These are phyloP conservation scores for Coluber constrictor DNA, from an alignment of 2,797 vertebrate genomes.

Conservation along the genomic window DNA sequence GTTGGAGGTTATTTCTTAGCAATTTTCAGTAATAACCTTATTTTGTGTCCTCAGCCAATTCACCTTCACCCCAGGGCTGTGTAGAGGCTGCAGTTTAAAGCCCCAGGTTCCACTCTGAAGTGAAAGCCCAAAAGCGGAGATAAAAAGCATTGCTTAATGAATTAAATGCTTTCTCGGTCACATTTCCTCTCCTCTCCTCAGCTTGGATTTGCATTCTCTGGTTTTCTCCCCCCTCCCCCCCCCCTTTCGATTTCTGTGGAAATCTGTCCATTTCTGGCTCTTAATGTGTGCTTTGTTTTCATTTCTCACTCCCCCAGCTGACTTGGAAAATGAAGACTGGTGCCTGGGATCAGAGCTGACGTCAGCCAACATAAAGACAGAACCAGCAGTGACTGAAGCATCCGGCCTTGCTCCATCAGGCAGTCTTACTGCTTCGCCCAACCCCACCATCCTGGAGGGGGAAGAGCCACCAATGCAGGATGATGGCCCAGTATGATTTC, in stretches of 20 bases:
- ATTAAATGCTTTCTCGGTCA: slow-evolving; percentile 53
- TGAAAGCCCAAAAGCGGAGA: slow-evolving; percentile 35
- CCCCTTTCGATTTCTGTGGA: slow-evolving; percentile 39
- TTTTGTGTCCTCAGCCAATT: slow-evolving; percentile 8
- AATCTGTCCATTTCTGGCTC: neutral
- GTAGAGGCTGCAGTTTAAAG: slow-evolving; percentile 37
- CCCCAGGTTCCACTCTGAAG: slow-evolving; percentile 35
- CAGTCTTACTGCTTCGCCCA: slow-evolving; percentile 71
- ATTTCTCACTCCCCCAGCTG: slow-evolving; percentile 68
- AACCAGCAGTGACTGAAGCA: slow-evolving; percentile 77
- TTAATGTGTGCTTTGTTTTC: slow-evolving; percentile 1
- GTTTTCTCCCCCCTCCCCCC: slow-evolving; percentile 22
- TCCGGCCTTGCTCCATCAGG: slow-evolving; percentile 83
- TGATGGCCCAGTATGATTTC: slow-evolving; percentile 59
- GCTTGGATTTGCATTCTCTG: slow-evolving; percentile 49
- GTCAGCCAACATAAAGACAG: slow-evolving; percentile 81
- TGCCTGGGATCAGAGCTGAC: slow-evolving; percentile 78
- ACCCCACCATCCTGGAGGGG: slow-evolving; percentile 53
- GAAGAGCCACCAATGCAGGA: slow-evolving; percentile 60
- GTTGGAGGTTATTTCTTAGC: slow-evolving; percentile 16
- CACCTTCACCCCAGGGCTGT: slow-evolving; percentile 36
- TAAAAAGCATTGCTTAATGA: slow-evolving; percentile 48
- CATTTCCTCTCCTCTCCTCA: slow-evolving; percentile 34
- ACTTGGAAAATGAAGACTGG: slow-evolving; percentile 87
- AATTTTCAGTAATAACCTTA: slow-evolving; percentile 42